phyloP scores from a whole-genome alignment of 1,140 invertebrate species.

The Stegodyphus mimosarum region DNA sequence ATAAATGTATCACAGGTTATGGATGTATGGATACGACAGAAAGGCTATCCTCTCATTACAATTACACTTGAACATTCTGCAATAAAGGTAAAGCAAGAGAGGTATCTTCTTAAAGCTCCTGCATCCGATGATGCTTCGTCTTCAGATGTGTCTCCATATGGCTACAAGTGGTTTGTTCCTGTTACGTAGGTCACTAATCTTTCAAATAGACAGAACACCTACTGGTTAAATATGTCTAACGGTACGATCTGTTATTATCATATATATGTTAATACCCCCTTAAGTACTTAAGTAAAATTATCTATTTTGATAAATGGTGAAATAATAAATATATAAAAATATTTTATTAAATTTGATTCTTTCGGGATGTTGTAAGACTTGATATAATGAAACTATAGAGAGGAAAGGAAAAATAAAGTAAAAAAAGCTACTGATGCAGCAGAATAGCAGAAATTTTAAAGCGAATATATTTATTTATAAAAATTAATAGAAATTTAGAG shows the following conservation, averaged over 20 bases:
- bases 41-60: constrained; percentile 84
- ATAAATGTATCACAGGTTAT: constrained; percentile 73
- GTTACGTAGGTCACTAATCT: constrained; percentile 77
- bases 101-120: constrained; percentile 66
- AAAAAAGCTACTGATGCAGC: no score
- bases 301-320: no score
- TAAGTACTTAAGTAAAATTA: no score
- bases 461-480: no score
- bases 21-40: constrained; percentile 93
- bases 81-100: constrained; percentile 74
- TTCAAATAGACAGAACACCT: constrained; percentile 66
- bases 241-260: constrained; percentile 68
- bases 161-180: constrained; percentile 80
- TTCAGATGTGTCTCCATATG: constrained; percentile 62
- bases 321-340: no score
- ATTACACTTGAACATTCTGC: constrained; percentile 74
- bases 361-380: no score
- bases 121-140: constrained; percentile 63
- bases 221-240: constrained; percentile 81
- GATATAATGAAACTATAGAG: no score
- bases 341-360: no score
- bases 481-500: no score
- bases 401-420: no score
- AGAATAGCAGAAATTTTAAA: no score
- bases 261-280: no score